Percentiles rank a stretch among this genome's conserved stretches.
Conservation (phyloP, 2,797 vertebrate genomes). For the Hoplostethus atlanticus region DNA sequence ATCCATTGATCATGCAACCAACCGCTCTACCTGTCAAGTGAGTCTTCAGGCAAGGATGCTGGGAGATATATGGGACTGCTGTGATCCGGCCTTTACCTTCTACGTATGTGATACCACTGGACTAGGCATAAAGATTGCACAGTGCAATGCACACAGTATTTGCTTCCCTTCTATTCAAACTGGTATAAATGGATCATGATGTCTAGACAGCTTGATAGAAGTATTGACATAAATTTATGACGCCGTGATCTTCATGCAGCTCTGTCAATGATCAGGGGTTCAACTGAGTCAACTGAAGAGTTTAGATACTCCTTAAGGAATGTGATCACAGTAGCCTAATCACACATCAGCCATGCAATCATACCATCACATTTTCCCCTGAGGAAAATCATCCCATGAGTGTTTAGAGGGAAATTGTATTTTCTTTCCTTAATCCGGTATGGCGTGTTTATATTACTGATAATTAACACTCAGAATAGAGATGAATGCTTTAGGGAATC, state of each 20-base stretch:
- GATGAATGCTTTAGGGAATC: background rate
- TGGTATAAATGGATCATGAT: too few species aligned
- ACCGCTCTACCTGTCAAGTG: conserved; percentile 9
- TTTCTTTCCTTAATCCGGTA: conserved; percentile 31
- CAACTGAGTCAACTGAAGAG: too few species aligned
- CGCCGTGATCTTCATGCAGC: too few species aligned
- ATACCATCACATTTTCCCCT: conserved; percentile 27
- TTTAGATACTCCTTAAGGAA: conserved; percentile 30
- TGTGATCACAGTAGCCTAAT: conserved; percentile 30
- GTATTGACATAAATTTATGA: too few species aligned
- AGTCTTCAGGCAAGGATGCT: conserved; percentile 12
- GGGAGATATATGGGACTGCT: conserved; percentile 13
- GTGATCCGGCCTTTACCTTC: background rate
- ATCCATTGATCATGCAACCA: conserved; percentile 46
- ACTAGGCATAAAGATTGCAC: background rate
- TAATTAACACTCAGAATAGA: background rate
- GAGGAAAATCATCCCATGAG: conserved; percentile 7
- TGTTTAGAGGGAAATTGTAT: conserved; percentile 22
- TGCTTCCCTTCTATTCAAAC: conserved; percentile 3
- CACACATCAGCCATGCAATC: conserved; percentile 35
- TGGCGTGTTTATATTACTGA: conserved; percentile 29
- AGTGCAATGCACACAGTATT: conserved; percentile 23
- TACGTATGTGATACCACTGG: background rate
- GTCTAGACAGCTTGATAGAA: too few species aligned
- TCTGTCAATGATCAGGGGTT: too few species aligned